A percentile compares a stretch with the other conserved stretches of the same genome.
phyloP scores from a whole-genome alignment of 2,797 vertebrate genomes.

The Hippocampus kuda region DNA sequence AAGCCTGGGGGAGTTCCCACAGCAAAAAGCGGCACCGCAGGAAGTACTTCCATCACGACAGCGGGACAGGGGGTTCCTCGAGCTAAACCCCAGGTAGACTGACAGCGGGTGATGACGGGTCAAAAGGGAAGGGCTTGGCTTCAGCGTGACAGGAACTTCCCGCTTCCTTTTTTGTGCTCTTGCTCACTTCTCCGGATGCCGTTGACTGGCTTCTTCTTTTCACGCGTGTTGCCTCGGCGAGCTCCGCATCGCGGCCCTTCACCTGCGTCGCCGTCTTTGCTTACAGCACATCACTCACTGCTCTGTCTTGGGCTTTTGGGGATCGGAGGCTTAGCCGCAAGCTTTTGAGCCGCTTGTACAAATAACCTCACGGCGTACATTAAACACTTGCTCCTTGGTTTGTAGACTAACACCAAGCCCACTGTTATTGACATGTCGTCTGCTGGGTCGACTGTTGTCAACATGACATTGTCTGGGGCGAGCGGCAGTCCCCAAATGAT shows the following conservation, averaged over 20 bases:
- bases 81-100: slow-evolving; percentile 54
- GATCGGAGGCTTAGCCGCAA: neutral
- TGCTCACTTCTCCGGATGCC: slow-evolving; percentile 8
- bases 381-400: slow-evolving; percentile 35
- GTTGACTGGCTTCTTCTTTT: slow-evolving; percentile 14
- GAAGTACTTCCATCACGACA: slow-evolving; percentile 21
- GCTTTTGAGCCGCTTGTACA: slow-evolving; percentile 7
- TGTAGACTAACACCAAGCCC: slow-evolving; percentile 44
- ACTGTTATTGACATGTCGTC: slow-evolving; percentile 51
- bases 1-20: slow-evolving; percentile 31
- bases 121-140: slow-evolving; percentile 3
- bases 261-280: neutral
- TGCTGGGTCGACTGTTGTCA: slow-evolving; percentile 32
- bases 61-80: slow-evolving; percentile 33
- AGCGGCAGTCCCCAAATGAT: slow-evolving; percentile 23
- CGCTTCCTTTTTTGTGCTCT: slow-evolving; percentile 21
- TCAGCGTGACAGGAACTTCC: slow-evolving; percentile 25
- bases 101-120: slow-evolving; percentile 10
- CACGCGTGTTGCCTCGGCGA: neutral
- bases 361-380: slow-evolving; percentile 25
- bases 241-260: slow-evolving; percentile 10
- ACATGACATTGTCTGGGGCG: slow-evolving; percentile 23
- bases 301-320: neutral
- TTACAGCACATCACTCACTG: neutral
- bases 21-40: slow-evolving; percentile 26